A percentile compares a stretch with the other conserved stretches of the same genome.
Conservation (phyloP, 2,888 invertebrate species). For the Anorthoa munda region DNA sequence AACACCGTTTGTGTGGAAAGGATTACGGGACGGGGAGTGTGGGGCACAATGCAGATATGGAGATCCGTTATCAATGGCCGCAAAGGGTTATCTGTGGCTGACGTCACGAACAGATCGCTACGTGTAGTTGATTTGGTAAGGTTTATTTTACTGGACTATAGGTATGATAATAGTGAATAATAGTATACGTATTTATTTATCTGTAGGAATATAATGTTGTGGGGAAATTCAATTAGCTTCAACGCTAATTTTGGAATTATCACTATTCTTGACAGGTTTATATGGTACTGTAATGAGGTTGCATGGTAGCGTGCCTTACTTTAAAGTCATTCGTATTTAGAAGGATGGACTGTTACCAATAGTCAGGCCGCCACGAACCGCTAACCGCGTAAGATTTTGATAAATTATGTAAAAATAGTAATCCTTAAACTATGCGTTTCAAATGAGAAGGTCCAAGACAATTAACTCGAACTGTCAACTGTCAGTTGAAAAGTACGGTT, state of each 20-base stretch:
- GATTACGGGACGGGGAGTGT: slow-evolving; percentile 77
- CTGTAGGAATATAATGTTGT: slow-evolving; percentile 16
- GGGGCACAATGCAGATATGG: slow-evolving; percentile 77
- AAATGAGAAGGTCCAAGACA: too few relatives aligned
- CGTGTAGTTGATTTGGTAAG: slow-evolving; percentile 77
- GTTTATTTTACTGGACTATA: slow-evolving; percentile 43
- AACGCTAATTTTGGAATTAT: neutral
- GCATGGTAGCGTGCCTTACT: too few relatives aligned
- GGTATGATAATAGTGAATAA: slow-evolving; percentile 21
- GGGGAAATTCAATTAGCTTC: neutral
- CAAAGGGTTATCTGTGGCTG: slow-evolving; percentile 82
- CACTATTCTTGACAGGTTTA: neutral
- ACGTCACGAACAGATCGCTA: slow-evolving; percentile 82
- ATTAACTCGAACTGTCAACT: too few relatives aligned
- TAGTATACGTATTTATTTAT: slow-evolving; percentile 15
- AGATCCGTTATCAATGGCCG: slow-evolving; percentile 80
- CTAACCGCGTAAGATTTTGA: too few relatives aligned
- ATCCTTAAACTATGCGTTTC: too few relatives aligned
- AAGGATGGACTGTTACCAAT: too few relatives aligned
- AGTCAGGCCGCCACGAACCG: too few relatives aligned
- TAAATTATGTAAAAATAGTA: too few relatives aligned
- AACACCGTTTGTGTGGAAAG: slow-evolving; percentile 86
- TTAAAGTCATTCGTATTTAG: too few relatives aligned
- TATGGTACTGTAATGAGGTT: neutral
- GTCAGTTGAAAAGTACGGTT: too few relatives aligned